These are phyloP conservation scores for Oscheius sp. DNA, from an alignment of 2,888 invertebrate genomes.

Conservation along the genomic window DNA sequence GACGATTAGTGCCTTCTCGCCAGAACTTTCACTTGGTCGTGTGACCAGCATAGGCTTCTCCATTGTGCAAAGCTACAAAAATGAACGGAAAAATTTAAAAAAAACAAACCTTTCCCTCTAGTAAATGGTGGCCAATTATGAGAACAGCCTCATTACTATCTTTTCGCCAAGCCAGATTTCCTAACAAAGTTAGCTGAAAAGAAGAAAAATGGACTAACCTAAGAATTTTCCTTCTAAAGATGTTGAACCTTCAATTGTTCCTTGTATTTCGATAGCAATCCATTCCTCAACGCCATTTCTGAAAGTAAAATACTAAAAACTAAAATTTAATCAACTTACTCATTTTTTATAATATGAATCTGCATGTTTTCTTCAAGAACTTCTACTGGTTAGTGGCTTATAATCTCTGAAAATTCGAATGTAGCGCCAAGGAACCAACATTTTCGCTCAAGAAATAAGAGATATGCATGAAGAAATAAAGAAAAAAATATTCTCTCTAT, in stretches of 20 bases:
- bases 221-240: conserved; percentile 39
- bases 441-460: conserved; percentile 4
- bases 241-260: conserved; percentile 39
- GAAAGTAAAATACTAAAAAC: neutral
- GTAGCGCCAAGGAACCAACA: conserved; percentile 4
- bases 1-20: conserved; percentile 32
- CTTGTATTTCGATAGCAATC: conserved; percentile 60
- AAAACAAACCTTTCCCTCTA: conserved; percentile 52
- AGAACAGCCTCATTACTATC: conserved; percentile 47
- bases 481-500: neutral
- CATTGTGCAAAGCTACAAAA: conserved; percentile 39
- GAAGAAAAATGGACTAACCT: too few species aligned
- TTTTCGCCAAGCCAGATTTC: conserved; percentile 52
- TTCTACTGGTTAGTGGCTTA: neutral
- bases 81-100: neutral
- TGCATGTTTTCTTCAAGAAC: conserved; percentile 26
- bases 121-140: conserved; percentile 55
- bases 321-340: conserved; percentile 8
- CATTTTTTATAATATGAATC: conserved; percentile 23
- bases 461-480: too few species aligned
- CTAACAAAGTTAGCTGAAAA: conserved; percentile 20
- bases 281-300: conserved; percentile 58
- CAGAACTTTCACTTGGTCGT: conserved; percentile 30
- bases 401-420: neutral
- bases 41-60: conserved; percentile 48